These are phyloP conservation scores for Piaya cayana DNA, from an alignment of 2,113 vertebrate species.

Conservation along the genomic window DNA sequence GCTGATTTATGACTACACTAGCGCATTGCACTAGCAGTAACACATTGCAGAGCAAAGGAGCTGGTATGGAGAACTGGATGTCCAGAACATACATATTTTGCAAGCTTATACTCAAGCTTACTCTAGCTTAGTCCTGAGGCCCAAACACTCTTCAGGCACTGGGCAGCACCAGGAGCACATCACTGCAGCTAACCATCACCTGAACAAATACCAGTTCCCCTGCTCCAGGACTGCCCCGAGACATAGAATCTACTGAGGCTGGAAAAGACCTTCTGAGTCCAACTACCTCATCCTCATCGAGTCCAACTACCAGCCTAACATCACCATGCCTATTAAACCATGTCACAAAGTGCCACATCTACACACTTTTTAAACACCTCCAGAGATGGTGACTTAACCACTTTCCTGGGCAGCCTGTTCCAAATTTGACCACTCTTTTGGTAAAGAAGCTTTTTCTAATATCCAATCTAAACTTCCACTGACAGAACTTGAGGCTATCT, in stretches of 20 bases:
- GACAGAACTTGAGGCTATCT: too few species aligned
- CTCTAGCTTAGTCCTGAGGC: neutral
- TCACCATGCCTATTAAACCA: too few species aligned
- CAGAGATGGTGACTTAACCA: too few species aligned
- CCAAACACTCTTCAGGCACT: neutral
- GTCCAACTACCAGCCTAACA: too few species aligned
- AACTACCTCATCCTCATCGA: too few species aligned
- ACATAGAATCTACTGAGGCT: neutral
- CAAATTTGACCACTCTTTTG: too few species aligned
- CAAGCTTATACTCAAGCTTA: neutral
- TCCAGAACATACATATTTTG: fast-evolving
- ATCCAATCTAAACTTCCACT: too few species aligned
- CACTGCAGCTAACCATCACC: neutral
- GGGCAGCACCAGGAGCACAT: neutral
- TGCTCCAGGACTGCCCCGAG: fast-evolving
- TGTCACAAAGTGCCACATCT: too few species aligned
- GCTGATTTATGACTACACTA: neutral
- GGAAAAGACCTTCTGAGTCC: too few species aligned
- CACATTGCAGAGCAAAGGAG: neutral
- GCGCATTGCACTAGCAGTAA: neutral
- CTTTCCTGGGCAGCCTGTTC: too few species aligned
- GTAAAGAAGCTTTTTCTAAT: too few species aligned
- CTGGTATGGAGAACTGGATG: fast-evolving
- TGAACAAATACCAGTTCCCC: fast-evolving
- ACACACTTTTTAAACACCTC: too few species aligned